Base-by-base conservation (phyloP, 2,888 invertebrate genomes). In the Drosophila colorata region DNA sequence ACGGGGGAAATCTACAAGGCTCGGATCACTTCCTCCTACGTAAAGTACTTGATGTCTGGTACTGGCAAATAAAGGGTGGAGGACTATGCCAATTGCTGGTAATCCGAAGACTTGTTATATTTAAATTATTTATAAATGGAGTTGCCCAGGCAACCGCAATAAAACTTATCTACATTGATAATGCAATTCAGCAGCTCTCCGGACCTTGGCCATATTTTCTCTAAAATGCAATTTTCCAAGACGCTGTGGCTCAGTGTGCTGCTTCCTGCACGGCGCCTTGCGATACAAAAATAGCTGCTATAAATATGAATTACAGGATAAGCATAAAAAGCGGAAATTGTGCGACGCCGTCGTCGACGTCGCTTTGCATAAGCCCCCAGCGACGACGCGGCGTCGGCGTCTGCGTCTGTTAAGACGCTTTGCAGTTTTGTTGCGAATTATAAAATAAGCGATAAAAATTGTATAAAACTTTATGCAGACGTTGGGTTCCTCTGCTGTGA, bases 291-390 rank as follows among this genome's bases (percentile, higher is more conserved):
- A 80, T 82, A 79, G 84, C 82, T 78, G 83, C 88, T 88, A 88
- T 91, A 91, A 90, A 90, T 91, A 90, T 90, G 90, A 89, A 90
- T 90, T 91, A 90, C 91, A 84, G 91, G 90, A 91, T 90, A 91
- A 90, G 90, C 90, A 90, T 90, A 90, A 91, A 90, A 90, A 86
- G 71, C 91, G 90, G 90, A 90, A 91, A 91, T 90, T 91, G 90
- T 90, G 84, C 81, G 87, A 74, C 87, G 88, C 55, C 88, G 65
- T 33, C 72, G 58, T 33, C 55, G 37, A 14, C 65, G 38, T 48
- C 59, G 78, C 52, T 82, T 88, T 88, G 82, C 82, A 82, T 88
- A 82, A 82, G 81, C 88, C 78, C 56, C 31, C 55, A 56, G 47
- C 56, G 58, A 60, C 23, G 65, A 61, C 11, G 33, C 23, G 59